Conservation (phyloP, 30 jellyfish, hydroid and myxozoan species). For the Calvadosia cruxmelitensis region DNA sequence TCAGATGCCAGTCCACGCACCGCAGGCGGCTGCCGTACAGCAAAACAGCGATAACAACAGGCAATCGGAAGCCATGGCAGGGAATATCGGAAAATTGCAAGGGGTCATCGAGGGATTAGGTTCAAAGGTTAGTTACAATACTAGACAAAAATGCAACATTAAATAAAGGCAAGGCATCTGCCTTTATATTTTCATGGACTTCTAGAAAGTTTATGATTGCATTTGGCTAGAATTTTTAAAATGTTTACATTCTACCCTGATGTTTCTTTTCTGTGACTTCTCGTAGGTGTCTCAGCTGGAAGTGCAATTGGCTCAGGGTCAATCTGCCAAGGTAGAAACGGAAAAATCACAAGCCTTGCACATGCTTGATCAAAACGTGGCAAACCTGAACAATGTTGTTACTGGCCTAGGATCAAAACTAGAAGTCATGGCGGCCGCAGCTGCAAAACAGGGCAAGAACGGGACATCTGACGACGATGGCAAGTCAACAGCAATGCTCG, state of each 20-base stretch:
- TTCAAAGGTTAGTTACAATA: too few species aligned
- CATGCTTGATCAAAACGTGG: constrained; percentile 7
- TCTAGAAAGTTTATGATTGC: too few species aligned
- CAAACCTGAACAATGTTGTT: constrained; percentile 30
- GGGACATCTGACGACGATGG: constrained; percentile 18
- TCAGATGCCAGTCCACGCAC: background rate
- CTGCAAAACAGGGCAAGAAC: constrained; percentile 14
- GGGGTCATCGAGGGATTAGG: background rate
- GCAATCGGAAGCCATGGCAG: background rate
- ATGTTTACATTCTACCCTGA: too few species aligned
- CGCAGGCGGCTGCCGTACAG: background rate
- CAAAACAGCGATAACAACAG: background rate
- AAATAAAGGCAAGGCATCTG: too few species aligned
- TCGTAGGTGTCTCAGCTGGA: background rate
- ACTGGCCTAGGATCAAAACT: constrained; percentile 29
- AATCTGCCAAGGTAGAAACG: background rate
- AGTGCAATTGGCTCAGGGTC: background rate
- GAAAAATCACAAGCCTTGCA: background rate
- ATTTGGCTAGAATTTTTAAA: too few species aligned
- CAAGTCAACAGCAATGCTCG: constrained; percentile 20
- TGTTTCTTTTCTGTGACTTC: too few species aligned
- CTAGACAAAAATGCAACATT: too few species aligned
- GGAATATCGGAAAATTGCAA: background rate
- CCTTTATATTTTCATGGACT: too few species aligned
- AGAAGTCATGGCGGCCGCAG: constrained; percentile 28